phyloP scores from a whole-genome alignment of 2,113 vertebrate genomes.

The Mionectes macconnelli region DNA sequence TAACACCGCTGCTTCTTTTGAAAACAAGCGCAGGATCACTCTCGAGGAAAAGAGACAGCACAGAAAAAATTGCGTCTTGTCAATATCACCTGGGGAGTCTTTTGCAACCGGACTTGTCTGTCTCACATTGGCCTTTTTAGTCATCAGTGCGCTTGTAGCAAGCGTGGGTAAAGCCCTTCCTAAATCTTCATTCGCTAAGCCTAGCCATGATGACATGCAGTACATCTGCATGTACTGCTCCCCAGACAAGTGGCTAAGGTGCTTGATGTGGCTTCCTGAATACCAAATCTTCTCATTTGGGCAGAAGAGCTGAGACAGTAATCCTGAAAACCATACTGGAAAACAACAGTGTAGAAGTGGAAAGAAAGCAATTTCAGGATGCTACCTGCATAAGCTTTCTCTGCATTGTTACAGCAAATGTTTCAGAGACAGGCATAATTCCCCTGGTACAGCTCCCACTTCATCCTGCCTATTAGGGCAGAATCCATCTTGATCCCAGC shows the following conservation, averaged over 20 bases:
- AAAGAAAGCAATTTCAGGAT: not conserved
- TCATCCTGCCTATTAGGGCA: not conserved
- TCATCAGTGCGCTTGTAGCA: no score
- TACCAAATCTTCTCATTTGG: not conserved
- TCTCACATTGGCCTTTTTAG: no score
- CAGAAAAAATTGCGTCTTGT: no score
- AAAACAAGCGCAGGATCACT: no score
- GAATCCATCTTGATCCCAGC: not conserved
- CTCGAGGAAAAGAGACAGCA: no score
- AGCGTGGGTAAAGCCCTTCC: no score
- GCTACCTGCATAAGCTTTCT: not conserved
- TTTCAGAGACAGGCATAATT: not conserved
- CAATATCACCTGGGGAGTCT: no score
- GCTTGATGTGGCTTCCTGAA: not conserved
- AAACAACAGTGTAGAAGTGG: not conserved
- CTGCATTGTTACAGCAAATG: not conserved
- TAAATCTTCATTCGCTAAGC: no score
- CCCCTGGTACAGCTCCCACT: not conserved
- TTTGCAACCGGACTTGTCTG: no score
- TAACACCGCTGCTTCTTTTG: no score
- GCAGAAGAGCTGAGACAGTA: not conserved
- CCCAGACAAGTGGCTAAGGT: not conserved
- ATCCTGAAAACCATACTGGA: not conserved
- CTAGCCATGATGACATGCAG: no score
- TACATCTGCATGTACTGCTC: not conserved